Conservation (phyloP, 2,888 invertebrate genomes). For the Girardia tigrina region DNA sequence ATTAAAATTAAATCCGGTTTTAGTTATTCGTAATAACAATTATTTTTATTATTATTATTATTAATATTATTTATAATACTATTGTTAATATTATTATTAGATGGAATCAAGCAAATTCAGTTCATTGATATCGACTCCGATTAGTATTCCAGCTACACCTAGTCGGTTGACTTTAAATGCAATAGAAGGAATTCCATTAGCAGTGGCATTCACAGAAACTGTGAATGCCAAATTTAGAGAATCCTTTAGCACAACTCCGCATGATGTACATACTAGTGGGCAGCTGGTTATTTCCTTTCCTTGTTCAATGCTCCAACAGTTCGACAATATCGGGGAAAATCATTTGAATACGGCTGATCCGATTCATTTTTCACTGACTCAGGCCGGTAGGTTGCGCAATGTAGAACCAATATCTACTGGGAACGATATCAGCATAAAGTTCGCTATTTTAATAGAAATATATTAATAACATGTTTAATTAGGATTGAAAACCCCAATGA, state of each 20-base stretch:
- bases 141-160: neutral
- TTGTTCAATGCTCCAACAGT: neutral
- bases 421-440: too few species aligned
- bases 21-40: too few species aligned
- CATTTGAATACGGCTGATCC: neutral
- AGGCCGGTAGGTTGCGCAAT: neutral
- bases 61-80: too few species aligned
- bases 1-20: too few species aligned
- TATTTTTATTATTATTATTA: too few species aligned
- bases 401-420: too few species aligned
- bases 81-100: neutral
- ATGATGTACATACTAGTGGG: neutral
- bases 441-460: too few species aligned
- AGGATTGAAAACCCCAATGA: neutral
- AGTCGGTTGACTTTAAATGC: neutral
- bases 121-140: neutral
- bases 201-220: neutral
- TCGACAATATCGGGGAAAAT: neutral
- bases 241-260: neutral
- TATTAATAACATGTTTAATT: too few species aligned
- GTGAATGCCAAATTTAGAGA: neutral
- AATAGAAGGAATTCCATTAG: neutral
- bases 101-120: neutral
- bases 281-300: neutral
- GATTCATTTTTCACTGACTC: neutral